Conservation (phyloP, 2,888 invertebrate genomes). For the Baccha elongata region DNA sequence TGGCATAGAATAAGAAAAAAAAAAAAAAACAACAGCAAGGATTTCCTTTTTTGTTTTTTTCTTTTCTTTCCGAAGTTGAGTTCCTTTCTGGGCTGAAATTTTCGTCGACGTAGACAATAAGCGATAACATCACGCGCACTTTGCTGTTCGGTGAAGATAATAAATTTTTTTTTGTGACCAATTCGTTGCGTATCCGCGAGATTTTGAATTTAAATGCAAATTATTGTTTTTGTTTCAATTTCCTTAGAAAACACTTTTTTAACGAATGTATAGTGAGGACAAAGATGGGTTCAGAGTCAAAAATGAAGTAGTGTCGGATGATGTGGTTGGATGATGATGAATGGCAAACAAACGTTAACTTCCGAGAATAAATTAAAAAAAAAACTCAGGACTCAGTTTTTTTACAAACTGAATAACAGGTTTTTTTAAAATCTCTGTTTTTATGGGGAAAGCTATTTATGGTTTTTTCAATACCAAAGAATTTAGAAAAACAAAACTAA, state of each 20-base stretch:
- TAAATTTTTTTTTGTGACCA: slow-evolving; percentile 38
- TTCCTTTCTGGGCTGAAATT: slow-evolving; percentile 23
- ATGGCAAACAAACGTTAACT: slow-evolving; percentile 60
- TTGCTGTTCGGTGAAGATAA: slow-evolving; percentile 65
- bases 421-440: no score
- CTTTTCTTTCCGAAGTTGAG: slow-evolving; percentile 39
- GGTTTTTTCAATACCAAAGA: no score
- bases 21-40: slow-evolving; percentile 54
- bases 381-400: no score
- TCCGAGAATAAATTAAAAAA: slow-evolving; percentile 58
- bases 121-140: slow-evolving; percentile 33
- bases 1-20: slow-evolving; percentile 9
- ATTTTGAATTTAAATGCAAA: slow-evolving; percentile 73
- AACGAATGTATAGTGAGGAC: background rate
- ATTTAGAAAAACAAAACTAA: no score
- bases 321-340: slow-evolving; percentile 62
- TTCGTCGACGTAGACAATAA: slow-evolving; percentile 69
- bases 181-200: slow-evolving; percentile 56
- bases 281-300: slow-evolving; percentile 35
- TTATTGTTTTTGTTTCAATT: slow-evolving; percentile 68
- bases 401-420: no score
- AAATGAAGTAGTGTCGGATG: slow-evolving; percentile 18
- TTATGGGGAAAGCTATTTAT: no score
- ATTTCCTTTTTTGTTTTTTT: slow-evolving; percentile 40
- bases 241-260: background rate